A percentile compares a stretch with the other conserved stretches of the same genome.
phyloP scores from a whole-genome alignment of 2,797 vertebrate species.

The Sebastes vulpes region DNA sequence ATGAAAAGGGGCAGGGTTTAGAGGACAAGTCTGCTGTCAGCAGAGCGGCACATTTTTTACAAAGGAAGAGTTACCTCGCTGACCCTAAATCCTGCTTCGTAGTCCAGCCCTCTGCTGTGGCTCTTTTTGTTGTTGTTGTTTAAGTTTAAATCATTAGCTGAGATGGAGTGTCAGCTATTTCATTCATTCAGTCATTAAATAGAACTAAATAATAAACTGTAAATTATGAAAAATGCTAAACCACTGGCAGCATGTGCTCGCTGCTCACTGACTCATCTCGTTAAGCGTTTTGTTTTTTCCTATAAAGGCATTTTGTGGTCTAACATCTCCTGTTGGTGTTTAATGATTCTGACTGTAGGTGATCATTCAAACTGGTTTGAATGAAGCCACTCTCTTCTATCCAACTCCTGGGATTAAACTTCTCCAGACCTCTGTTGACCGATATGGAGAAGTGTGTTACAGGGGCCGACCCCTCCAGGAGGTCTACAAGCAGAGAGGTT shows the following conservation, averaged over 20 bases:
- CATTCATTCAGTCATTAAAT: neutral
- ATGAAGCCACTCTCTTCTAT: slow-evolving; percentile 48
- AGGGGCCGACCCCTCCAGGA: slow-evolving; percentile 9
- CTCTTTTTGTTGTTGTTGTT: neutral
- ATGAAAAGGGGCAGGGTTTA: too few species aligned
- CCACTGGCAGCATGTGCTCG: neutral
- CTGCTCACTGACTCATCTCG: neutral
- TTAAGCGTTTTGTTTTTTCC: neutral
- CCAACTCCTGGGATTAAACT: slow-evolving; percentile 18
- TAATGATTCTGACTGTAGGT: neutral
- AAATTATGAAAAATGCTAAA: neutral
- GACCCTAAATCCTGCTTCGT: too few species aligned
- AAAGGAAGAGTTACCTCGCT: too few species aligned
- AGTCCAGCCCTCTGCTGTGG: too few species aligned
- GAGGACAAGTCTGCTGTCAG: too few species aligned
- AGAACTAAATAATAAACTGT: neutral
- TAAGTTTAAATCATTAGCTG: neutral
- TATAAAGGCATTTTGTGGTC: neutral
- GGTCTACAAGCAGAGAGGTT: slow-evolving; percentile 49
- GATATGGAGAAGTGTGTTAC: neutral
- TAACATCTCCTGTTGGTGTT: neutral
- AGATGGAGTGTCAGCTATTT: neutral
- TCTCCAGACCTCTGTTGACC: slow-evolving; percentile 37
- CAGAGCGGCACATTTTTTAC: too few species aligned
- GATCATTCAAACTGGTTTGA: slow-evolving; percentile 36